phyloP scores from a whole-genome alignment of 1,140 invertebrate genomes.

The Epicauta chinensis region DNA sequence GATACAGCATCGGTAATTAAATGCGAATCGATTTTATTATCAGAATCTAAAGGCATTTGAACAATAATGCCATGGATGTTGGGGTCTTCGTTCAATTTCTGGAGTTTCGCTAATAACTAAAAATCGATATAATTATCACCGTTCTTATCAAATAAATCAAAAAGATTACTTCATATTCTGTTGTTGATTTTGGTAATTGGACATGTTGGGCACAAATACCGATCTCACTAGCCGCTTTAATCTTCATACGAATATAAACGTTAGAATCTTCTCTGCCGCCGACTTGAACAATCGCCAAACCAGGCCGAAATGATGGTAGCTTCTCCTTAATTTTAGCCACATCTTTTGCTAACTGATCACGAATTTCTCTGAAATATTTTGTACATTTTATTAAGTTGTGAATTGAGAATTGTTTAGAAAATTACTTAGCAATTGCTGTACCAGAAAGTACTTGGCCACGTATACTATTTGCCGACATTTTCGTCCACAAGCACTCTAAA shows the following conservation, averaged over 20 bases:
- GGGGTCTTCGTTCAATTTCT: slow-evolving; percentile 76
- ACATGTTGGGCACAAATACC: slow-evolving; percentile 82
- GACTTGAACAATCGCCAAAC: slow-evolving; percentile 82
- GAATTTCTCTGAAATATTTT: slow-evolving; percentile 60
- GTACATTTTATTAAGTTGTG: no score
- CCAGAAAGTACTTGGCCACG: slow-evolving; percentile 55
- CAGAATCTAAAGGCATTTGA: slow-evolving; percentile 89
- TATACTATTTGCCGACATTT: slow-evolving; percentile 11
- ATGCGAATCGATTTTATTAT: slow-evolving; percentile 76
- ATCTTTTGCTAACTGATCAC: slow-evolving; percentile 59
- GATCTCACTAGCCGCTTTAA: slow-evolving; percentile 86
- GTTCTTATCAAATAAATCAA: neutral
- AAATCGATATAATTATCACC: slow-evolving; percentile 15
- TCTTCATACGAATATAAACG: slow-evolving; percentile 97
- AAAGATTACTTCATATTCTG: slow-evolving; percentile 69
- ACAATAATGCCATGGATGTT: slow-evolving; percentile 93
- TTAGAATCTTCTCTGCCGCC: slow-evolving; percentile 96
- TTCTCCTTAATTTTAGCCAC: slow-evolving; percentile 55
- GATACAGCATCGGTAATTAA: slow-evolving; percentile 80
- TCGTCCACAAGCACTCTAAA: neutral
- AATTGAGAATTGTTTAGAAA: slow-evolving; percentile 5
- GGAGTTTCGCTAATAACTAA: slow-evolving; percentile 55
- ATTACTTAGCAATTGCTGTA: slow-evolving; percentile 56
- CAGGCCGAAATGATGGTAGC: slow-evolving; percentile 61
- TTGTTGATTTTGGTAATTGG: slow-evolving; percentile 72